Evolutionary conservation across 2,888 invertebrate genomes (phyloP).

Genomic region (Enchytraeus crypticus): DNA sequence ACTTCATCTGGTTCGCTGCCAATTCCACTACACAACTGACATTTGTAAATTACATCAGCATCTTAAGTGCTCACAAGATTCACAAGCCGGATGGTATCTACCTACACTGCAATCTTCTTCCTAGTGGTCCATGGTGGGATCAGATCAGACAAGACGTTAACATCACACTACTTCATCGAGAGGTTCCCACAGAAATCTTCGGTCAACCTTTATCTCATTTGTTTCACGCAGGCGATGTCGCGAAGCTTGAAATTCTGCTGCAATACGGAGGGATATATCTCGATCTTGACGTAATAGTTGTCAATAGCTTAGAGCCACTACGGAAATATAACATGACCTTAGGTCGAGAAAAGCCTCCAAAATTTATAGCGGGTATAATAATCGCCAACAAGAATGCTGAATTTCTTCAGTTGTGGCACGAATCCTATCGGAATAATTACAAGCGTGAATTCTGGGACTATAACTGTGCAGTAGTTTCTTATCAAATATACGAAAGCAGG

Average conservation of each 20-base stretch:
- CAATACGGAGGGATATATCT: conserved; percentile 28
- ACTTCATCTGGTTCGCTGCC: too few relatives aligned
- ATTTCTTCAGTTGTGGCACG: conserved; percentile 19
- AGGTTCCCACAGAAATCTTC: conserved; percentile 13
- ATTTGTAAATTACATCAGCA: conserved; percentile 26
- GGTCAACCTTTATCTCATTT: conserved; percentile 15
- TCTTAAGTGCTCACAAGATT: conserved; percentile 24
- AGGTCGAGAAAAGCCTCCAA: conserved; percentile 24
- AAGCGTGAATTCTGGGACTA: conserved; percentile 23
- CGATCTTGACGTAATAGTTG: conserved; percentile 26
- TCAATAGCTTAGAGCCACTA: conserved; percentile 22
- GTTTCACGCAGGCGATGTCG: too few relatives aligned
- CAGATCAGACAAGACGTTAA: conserved; percentile 16
- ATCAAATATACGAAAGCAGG: conserved; percentile 17
- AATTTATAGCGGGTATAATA: too few relatives aligned
- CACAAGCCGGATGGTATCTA: conserved; percentile 24
- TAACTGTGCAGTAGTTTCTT: conserved; percentile 23
- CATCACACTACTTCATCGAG: conserved; percentile 10
- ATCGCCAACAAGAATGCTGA: conserved; percentile 20
- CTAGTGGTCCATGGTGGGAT: conserved; percentile 27
- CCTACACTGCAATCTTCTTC: conserved; percentile 26
- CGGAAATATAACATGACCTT: conserved; percentile 20
- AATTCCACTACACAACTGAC: too few relatives aligned
- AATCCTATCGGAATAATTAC: conserved; percentile 24
- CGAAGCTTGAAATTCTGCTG: conserved; percentile 23